Conservation (phyloP, 2,888 invertebrate species). For the Ethmia dodecea region DNA sequence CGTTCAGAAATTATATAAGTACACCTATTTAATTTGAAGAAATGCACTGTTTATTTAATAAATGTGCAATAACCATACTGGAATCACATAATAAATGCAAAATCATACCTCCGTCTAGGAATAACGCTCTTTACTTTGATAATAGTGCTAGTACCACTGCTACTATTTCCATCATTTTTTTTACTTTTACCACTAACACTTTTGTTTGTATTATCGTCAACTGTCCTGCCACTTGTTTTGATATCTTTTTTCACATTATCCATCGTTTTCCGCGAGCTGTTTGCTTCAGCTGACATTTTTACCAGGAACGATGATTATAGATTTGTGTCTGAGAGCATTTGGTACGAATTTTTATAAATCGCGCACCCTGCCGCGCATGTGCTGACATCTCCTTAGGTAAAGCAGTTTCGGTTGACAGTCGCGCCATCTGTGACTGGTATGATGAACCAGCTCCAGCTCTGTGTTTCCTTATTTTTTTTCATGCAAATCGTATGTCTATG, state of each 20-base stretch:
- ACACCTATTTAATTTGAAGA: no score
- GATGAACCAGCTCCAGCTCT: no score
- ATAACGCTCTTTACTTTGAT: constrained; percentile 73
- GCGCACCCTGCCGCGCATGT: constrained; percentile 72
- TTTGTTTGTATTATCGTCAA: constrained; percentile 38
- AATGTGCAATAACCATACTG: no score
- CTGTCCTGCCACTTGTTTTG: constrained; percentile 25
- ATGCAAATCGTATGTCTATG: no score
- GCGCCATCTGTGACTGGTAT: constrained; percentile 33
- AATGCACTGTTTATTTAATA: no score
- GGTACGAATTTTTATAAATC: constrained; percentile 69
- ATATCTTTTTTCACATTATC: constrained; percentile 31
- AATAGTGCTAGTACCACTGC: constrained; percentile 35
- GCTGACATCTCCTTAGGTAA: constrained; percentile 46
- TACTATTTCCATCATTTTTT: constrained; percentile 31
- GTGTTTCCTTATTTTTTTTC: no score
- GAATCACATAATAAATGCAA: constrained; percentile 26
- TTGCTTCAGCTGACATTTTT: constrained; percentile 59
- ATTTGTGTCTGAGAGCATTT: constrained; percentile 66
- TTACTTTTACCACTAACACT: constrained; percentile 48
- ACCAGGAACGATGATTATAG: constrained; percentile 62
- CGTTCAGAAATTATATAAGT: no score
- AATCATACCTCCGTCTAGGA: constrained; percentile 62
- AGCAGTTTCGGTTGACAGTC: constrained; percentile 25
- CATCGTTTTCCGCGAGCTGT: constrained; percentile 37